Base-by-base conservation (phyloP, 2,888 invertebrate genomes). In the Crossocerus cetratus region DNA sequence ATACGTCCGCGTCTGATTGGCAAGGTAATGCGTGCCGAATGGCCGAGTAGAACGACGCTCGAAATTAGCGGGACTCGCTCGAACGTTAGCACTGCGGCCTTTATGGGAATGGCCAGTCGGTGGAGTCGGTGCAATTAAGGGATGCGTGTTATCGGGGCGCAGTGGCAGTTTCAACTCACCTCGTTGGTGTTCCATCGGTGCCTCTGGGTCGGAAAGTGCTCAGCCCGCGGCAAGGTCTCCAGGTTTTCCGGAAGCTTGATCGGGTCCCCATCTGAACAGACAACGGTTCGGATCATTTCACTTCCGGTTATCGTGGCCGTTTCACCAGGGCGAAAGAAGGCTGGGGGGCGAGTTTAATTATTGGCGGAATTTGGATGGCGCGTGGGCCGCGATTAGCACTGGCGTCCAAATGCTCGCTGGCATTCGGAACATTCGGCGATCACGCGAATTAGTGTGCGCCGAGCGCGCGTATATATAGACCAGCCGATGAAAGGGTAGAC, bases 161-260 rank as follows among this genome's bases (percentile, higher is more conserved):
- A n/a, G 62, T 13, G 44, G 42, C 18, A n/a, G 14, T 20, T 68
- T 56, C 3, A 20, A 83, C 93, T 92, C 90, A 98, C 98, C 96
- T 99, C 98, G 93, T 98, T 98, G 90, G 98, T 98, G 95, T 98
- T 98, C 99, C 99, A 99, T 86, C 98, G 95, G 92, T 98, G 98
- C 90, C 98, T 93, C 91, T 97, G 97, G 85, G 95, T 95, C 81
- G 98, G 97, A 92, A 98, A 98, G 91, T 97, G 97, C 91, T 98
- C 97, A 78, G 98, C 97, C 87, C 96, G 94, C 84, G 97, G 97
- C 90, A 98, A 93, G 90, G 97, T 97, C 92, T 98, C 98, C 93
- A 98, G 93, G 93, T 98, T 98, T 91, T 97, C 97, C 75, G 98
- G 97, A 88, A 98, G 92, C 91, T 97, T 97, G 92, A 97, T 97